Base-by-base conservation (phyloP, 2,113 vertebrate genomes). In the Madoqua kirkii region DNA sequence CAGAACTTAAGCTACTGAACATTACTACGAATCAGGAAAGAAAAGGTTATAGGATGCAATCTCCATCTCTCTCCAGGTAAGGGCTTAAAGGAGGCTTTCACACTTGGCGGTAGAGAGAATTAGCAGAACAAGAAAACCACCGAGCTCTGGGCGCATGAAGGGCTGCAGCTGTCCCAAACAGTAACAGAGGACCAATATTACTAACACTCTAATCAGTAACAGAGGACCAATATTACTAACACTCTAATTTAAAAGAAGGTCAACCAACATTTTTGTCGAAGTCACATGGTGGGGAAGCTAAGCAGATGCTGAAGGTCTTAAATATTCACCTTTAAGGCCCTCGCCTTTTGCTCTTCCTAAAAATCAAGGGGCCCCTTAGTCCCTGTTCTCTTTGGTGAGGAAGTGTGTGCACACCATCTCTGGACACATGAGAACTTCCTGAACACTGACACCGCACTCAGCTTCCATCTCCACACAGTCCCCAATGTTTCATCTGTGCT, bases 401-500 rank as follows among this genome's bases (percentile, higher is more conserved):
- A 2, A 23, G 60, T 4, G 2, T 13, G 43, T 7, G 6, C 36
- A 19, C 2, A 25, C 17, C 3, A 23, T 4, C 25, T 52, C 21
- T 15, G 71, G 29, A 91, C 81, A 64, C 79, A 48, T 8, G 4
- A 7, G 25, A 76, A 10, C 55, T 82, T 29, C 60, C 48, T 27
- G 17, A 29, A 52, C 50, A 16, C 6, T 1, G 23, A 31, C 11
- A 1, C 1, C 3, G 45, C 40, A 25, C 92, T 92, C 78, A 3
- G 67, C 40, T 4, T 52, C 23, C 23, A 17, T 3, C 31, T 15
- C 50, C 6, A 17, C 33, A 62, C 4, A 36, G 86, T 4, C 40
- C 57, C 48, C 10, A 0, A 0, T 3, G 13, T 6, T 23, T 7
- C 52, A 21, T 2, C 50, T 31, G 15, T 6, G 52, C 5, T 29